Evolutionary conservation across 92 coral and sea anemone species (phyloP).

Genomic region (Ricordea florida): DNA sequence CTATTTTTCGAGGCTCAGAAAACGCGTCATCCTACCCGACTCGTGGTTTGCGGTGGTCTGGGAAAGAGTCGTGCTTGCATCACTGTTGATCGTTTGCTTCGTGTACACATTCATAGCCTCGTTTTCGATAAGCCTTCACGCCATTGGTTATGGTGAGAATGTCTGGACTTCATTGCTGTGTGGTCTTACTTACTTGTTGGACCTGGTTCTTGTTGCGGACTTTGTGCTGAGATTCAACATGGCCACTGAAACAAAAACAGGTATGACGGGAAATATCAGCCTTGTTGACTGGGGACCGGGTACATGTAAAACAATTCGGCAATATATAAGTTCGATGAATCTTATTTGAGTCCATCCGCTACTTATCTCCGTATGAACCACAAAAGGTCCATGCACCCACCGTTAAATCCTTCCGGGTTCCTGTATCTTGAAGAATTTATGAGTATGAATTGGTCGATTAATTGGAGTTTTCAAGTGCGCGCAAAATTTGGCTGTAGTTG

Average conservation of each 20-base stretch:
- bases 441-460: too few relatives aligned
- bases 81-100: constrained; percentile 61
- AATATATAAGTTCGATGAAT: too few relatives aligned
- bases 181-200: constrained; percentile 69
- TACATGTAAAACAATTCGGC: too few relatives aligned
- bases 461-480: too few relatives aligned
- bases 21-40: constrained; percentile 66
- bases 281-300: too few relatives aligned
- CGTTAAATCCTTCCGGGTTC: too few relatives aligned
- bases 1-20: not conserved
- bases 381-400: too few relatives aligned
- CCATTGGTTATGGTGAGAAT: constrained; percentile 74
- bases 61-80: constrained; percentile 74
- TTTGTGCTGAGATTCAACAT: constrained; percentile 79
- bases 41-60: constrained; percentile 62
- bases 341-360: too few relatives aligned
- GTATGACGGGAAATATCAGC: constrained; percentile 6
- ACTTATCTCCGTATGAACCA: too few relatives aligned
- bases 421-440: too few relatives aligned
- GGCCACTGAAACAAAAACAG: constrained; percentile 63
- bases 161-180: constrained; percentile 9
- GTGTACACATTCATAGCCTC: constrained; percentile 77
- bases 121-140: constrained; percentile 77
- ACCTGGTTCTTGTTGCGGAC: constrained; percentile 61
- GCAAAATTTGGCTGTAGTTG: too few relatives aligned